Conservation (phyloP, 2,113 vertebrate species). For the Alligator sinensis region DNA sequence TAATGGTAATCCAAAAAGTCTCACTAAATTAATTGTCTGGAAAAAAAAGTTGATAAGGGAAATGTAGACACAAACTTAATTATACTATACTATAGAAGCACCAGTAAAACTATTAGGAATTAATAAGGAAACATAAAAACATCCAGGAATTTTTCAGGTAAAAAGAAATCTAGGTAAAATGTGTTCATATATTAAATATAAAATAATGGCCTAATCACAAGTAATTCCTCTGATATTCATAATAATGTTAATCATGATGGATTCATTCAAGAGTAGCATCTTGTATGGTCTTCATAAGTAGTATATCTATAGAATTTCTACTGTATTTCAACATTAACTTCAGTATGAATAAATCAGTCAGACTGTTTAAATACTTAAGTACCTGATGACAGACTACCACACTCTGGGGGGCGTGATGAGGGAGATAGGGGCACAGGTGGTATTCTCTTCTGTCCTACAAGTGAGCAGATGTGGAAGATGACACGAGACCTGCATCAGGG, state of each 20-base stretch:
- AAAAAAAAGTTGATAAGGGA: neutral
- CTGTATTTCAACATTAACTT: neutral
- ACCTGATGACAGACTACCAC: too few species aligned
- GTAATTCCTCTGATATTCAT: neutral
- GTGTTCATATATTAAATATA: neutral
- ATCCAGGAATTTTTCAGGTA: neutral
- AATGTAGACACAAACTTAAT: neutral
- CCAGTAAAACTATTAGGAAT: neutral
- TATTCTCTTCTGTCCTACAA: too few species aligned
- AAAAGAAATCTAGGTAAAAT: neutral
- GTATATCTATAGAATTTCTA: neutral
- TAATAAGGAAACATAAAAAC: neutral
- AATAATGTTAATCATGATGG: neutral
- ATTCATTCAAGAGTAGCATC: neutral
- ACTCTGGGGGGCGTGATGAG: too few species aligned
- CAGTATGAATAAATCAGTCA: neutral
- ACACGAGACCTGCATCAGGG: too few species aligned
- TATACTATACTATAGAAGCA: neutral
- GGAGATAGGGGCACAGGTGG: too few species aligned
- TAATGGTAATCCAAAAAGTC: neutral
- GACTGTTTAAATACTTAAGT: neutral
- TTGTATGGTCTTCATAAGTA: neutral
- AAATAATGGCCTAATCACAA: neutral
- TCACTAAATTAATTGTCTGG: rapidly evolving
- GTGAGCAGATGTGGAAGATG: too few species aligned